Percentiles rank a stretch among this genome's conserved stretches.
phyloP scores from a whole-genome alignment of 2,797 vertebrate species.

The Anomalospiza imberbis region DNA sequence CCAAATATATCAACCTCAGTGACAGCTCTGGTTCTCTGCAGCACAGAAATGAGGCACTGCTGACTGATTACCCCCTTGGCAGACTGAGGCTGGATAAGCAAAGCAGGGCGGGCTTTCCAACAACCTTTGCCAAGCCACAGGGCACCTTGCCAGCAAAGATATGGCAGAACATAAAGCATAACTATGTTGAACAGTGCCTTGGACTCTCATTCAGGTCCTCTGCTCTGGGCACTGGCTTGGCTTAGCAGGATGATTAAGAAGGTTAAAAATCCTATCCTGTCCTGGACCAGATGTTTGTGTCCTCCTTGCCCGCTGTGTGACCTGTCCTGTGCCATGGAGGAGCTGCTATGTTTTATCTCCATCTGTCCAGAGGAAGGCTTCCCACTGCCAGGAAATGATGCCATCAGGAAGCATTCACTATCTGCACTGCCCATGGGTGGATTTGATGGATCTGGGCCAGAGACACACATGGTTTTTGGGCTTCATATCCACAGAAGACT shows the following conservation, averaged over 20 bases:
- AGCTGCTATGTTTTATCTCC: neutral
- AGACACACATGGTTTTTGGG: accelerated
- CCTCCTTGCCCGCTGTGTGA: accelerated
- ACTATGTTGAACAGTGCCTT: neutral
- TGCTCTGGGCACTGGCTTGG: neutral
- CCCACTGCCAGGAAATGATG: neutral
- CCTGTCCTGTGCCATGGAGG: accelerated
- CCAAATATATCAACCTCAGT: neutral
- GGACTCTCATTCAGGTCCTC: neutral
- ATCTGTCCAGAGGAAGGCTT: neutral
- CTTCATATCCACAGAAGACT: neutral
- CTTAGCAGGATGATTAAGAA: neutral
- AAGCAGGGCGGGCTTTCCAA: neutral
- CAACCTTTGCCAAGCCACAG: accelerated
- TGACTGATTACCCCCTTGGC: neutral
- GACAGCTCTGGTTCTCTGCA: neutral
- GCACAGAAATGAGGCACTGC: neutral
- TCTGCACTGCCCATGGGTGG: neutral
- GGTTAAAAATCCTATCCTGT: neutral
- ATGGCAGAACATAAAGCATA: neutral
- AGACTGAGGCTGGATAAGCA: neutral
- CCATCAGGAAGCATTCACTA: neutral
- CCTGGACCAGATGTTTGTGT: accelerated
- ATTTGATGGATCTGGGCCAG: neutral
- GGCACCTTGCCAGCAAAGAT: neutral